Evolutionary conservation across 2,888 invertebrate genomes (phyloP).

Genomic region (Eilema sororculum): DNA sequence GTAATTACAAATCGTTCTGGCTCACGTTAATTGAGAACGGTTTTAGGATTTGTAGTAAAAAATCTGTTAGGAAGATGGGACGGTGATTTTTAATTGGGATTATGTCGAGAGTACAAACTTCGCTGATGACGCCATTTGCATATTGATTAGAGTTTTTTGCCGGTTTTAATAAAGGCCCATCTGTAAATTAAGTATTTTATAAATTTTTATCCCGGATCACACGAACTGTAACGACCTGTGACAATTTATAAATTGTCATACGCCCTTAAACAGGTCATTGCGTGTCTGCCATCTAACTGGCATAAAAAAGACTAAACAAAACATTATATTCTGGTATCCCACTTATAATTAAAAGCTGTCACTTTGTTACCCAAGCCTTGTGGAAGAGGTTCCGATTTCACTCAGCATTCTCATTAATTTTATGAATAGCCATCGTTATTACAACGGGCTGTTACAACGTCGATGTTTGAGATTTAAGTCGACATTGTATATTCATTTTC

Average conservation of each 20-base stretch:
- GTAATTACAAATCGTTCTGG: constrained; percentile 10
- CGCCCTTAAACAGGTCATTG: too few relatives aligned
- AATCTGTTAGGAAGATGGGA: constrained; percentile 9
- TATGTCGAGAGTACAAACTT: constrained; percentile 28
- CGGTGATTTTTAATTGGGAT: constrained; percentile 41
- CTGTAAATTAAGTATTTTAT: background rate
- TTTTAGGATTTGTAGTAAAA: constrained; percentile 24
- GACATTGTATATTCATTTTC: constrained; percentile 8
- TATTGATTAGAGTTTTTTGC: constrained; percentile 34
- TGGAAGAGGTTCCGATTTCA: constrained; percentile 3
- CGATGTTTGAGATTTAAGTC: constrained; percentile 20
- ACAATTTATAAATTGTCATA: too few relatives aligned
- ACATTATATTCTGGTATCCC: background rate
- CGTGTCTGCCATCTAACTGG: too few relatives aligned
- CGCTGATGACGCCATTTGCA: constrained; percentile 31
- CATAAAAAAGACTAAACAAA: background rate
- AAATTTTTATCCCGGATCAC: too few relatives aligned
- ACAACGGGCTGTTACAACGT: background rate
- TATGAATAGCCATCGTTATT: constrained; percentile 6
- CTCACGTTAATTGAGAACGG: background rate
- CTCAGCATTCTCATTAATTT: constrained; percentile 13
- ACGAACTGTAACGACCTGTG: too few relatives aligned
- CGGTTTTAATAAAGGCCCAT: background rate
- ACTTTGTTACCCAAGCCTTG: background rate
- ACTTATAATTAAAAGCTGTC: background rate